These are phyloP conservation scores for Dendrocincla tyrannina DNA, from an alignment of 2,797 vertebrate genomes.

Conservation along the genomic window DNA sequence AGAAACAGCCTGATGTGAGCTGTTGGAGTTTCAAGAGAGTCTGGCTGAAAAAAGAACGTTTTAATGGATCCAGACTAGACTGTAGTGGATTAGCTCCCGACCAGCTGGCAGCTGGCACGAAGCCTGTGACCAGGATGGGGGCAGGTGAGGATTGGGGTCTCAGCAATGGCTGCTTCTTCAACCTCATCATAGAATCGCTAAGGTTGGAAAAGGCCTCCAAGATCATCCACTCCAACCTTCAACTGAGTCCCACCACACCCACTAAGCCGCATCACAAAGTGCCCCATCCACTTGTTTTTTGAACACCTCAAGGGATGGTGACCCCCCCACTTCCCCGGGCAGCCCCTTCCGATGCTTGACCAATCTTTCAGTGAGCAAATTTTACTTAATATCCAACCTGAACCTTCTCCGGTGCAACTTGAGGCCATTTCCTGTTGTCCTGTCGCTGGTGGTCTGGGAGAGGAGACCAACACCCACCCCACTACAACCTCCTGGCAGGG, in stretches of 20 bases:
- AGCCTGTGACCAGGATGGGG: background rate
- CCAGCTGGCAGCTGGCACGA: background rate
- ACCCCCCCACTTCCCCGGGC: no score
- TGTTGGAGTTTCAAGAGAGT: background rate
- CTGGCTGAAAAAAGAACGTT: background rate
- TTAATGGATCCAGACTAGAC: background rate
- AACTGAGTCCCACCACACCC: background rate
- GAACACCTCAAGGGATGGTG: fast-evolving
- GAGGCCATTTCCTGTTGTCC: background rate
- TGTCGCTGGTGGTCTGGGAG: background rate
- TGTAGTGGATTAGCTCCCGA: background rate
- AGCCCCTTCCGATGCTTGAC: fast-evolving
- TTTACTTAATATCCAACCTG: fast-evolving
- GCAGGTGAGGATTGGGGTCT: background rate
- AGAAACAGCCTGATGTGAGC: background rate
- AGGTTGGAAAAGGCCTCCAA: background rate
- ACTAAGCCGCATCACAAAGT: background rate
- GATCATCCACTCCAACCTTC: background rate
- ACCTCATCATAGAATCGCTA: background rate
- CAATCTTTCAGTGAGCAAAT: background rate
- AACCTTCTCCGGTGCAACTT: background rate
- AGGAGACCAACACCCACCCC: background rate
- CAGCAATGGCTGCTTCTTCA: background rate
- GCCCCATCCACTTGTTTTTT: background rate
- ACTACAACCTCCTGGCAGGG: background rate